Percentiles rank a stretch among this genome's conserved stretches.
Evolutionary conservation across 2,797 vertebrate genomes (phyloP).

Genomic region (Neopelma chrysocephalum): DNA sequence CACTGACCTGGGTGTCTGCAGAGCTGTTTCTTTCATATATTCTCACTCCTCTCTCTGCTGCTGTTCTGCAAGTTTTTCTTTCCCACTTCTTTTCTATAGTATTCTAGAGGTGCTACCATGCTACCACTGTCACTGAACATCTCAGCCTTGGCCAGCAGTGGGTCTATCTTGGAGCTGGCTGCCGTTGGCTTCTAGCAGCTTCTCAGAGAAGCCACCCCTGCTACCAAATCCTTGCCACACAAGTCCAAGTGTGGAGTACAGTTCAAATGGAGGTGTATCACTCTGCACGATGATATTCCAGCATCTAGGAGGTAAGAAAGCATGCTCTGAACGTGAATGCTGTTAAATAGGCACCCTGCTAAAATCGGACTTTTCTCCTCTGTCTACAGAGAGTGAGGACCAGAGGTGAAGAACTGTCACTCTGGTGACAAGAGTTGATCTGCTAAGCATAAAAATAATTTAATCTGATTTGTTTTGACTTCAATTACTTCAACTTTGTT

Average conservation of each 20-base stretch:
- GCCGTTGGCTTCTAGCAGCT: not conserved
- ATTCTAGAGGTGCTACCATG: not conserved
- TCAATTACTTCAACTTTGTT: not conserved
- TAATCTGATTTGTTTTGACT: not conserved
- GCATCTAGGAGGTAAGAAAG: not conserved
- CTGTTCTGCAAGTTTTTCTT: not conserved
- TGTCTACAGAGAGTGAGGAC: not conserved
- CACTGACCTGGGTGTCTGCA: not conserved
- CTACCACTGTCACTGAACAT: not conserved
- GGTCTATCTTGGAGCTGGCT: not conserved
- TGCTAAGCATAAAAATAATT: not conserved
- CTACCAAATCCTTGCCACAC: not conserved
- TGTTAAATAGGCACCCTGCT: not conserved
- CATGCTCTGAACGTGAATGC: not conserved
- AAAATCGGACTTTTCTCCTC: not conserved
- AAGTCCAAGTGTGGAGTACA: not conserved
- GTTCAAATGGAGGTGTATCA: not conserved
- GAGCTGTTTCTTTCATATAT: not conserved
- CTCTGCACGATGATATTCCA: accelerated
- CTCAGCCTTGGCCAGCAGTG: not conserved
- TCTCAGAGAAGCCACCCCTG: not conserved
- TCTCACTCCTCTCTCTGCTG: not conserved
- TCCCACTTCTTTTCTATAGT: not conserved
- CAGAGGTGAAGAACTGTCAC: not conserved
- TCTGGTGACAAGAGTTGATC: not conserved